phyloP scores from a whole-genome alignment of 2,888 invertebrate species.

The Idaea biselata region DNA sequence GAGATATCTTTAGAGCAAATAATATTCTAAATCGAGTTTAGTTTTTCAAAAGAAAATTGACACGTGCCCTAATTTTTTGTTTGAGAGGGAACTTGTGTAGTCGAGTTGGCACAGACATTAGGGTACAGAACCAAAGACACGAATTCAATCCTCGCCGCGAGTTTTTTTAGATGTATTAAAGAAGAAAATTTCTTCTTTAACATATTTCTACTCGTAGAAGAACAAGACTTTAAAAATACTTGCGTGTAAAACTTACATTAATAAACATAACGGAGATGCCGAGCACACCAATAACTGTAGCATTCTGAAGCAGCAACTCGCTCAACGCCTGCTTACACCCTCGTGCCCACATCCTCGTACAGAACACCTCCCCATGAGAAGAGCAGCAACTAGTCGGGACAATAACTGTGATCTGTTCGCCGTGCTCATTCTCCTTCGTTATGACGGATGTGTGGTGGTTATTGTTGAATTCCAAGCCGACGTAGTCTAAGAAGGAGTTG shows the following conservation, averaged over 20 bases:
- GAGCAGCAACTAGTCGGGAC: slow-evolving; percentile 59
- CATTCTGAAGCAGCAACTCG: slow-evolving; percentile 45
- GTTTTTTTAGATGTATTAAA: too few species aligned
- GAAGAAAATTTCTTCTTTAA: too few species aligned
- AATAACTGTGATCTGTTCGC: slow-evolving; percentile 37
- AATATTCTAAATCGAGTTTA: neutral
- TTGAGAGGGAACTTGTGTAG: too few species aligned
- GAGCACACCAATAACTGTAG: slow-evolving; percentile 64
- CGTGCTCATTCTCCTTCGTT: slow-evolving; percentile 34
- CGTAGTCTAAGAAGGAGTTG: slow-evolving; percentile 55
- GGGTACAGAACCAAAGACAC: too few species aligned
- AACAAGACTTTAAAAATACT: neutral
- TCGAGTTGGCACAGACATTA: too few species aligned
- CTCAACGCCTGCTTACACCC: slow-evolving; percentile 56
- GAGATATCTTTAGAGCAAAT: neutral
- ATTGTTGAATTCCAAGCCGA: slow-evolving; percentile 45
- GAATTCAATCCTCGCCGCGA: too few species aligned
- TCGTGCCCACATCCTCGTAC: slow-evolving; percentile 43
- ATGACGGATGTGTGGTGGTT: slow-evolving; percentile 51
- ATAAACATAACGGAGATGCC: slow-evolving; percentile 74
- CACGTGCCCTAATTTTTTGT: too few species aligned
- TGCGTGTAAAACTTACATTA: slow-evolving; percentile 45
- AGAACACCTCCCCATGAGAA: slow-evolving; percentile 33
- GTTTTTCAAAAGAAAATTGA: too few species aligned
- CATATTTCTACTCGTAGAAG: too few species aligned